Conservation (phyloP, 2,888 invertebrate genomes). For the Lepetodrilus schrolli region DNA sequence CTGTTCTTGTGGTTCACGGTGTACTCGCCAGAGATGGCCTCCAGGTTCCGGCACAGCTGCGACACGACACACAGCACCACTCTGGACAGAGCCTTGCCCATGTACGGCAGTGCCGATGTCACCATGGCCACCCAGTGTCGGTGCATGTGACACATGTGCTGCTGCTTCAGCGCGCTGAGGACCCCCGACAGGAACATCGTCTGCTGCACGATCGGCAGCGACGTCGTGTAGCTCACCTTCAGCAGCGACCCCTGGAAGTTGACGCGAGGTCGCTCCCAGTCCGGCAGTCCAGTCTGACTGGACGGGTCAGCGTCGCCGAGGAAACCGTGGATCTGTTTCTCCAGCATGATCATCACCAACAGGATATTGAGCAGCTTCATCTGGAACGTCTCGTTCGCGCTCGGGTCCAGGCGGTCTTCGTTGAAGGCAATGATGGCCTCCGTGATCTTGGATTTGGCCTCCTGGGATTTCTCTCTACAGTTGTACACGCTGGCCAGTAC, state of each 20-base stretch:
- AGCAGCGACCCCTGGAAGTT: slow-evolving; percentile 65
- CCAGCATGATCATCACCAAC: slow-evolving; percentile 84
- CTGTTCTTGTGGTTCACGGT: slow-evolving; percentile 46
- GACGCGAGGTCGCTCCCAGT: slow-evolving; percentile 63
- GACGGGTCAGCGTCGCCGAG: slow-evolving; percentile 38
- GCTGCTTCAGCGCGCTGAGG: slow-evolving; percentile 84
- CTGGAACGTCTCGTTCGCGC: slow-evolving; percentile 72
- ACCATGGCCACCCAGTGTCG: slow-evolving; percentile 89
- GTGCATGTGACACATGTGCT: slow-evolving; percentile 84
- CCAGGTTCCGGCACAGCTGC: slow-evolving; percentile 86
- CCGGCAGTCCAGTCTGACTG: slow-evolving; percentile 71
- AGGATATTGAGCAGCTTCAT: slow-evolving; percentile 78
- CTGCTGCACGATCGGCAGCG: slow-evolving; percentile 79
- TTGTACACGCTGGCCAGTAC: slow-evolving; percentile 85
- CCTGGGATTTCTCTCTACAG: slow-evolving; percentile 44
- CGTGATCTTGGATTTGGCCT: slow-evolving; percentile 79
- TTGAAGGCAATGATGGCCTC: slow-evolving; percentile 86
- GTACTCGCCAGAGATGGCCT: slow-evolving; percentile 78
- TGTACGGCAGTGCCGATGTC: slow-evolving; percentile 86
- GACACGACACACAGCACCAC: slow-evolving; percentile 86
- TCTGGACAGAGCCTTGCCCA: slow-evolving; percentile 84
- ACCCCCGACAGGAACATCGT: slow-evolving; percentile 88
- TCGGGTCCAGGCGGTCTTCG: slow-evolving; percentile 75
- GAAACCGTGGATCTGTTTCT: slow-evolving; percentile 80
- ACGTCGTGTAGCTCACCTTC: slow-evolving; percentile 61